phyloP scores from a whole-genome alignment of 2,888 invertebrate species.

The Lithophane semibrunnea region DNA sequence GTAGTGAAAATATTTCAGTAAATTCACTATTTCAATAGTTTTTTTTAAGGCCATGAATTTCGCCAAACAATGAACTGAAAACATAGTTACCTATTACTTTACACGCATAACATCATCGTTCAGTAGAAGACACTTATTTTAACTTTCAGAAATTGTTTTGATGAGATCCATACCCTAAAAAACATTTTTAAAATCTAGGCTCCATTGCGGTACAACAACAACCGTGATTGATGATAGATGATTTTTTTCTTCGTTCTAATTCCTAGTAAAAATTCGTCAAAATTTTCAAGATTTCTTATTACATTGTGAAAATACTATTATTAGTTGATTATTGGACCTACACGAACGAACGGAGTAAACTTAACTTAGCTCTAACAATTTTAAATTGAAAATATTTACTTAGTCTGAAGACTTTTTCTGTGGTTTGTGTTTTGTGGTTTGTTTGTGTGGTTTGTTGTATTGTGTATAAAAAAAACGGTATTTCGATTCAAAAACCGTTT shows the following conservation, averaged over 20 bases:
- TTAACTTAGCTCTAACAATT: no score
- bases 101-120: neutral
- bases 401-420: neutral
- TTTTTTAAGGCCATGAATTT: no score
- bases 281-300: conserved; percentile 42
- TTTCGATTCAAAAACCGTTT: no score
- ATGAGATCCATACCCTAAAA: neutral
- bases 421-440: no score
- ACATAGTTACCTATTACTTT: no score
- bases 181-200: conserved; percentile 17
- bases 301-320: neutral
- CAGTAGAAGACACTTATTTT: neutral
- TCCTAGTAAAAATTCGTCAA: conserved; percentile 67
- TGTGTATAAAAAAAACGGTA: neutral
- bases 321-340: neutral
- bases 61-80: no score
- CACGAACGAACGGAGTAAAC: neutral
- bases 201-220: conserved; percentile 60
- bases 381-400: neutral
- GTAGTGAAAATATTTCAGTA: no score
- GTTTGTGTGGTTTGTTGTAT: no score
- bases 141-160: conserved; percentile 2
- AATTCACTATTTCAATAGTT: no score
- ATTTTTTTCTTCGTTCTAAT: conserved; percentile 61
- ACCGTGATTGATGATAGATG: conserved; percentile 77